phyloP scores from a whole-genome alignment of 2,888 invertebrate genomes.

The Tuta absoluta region DNA sequence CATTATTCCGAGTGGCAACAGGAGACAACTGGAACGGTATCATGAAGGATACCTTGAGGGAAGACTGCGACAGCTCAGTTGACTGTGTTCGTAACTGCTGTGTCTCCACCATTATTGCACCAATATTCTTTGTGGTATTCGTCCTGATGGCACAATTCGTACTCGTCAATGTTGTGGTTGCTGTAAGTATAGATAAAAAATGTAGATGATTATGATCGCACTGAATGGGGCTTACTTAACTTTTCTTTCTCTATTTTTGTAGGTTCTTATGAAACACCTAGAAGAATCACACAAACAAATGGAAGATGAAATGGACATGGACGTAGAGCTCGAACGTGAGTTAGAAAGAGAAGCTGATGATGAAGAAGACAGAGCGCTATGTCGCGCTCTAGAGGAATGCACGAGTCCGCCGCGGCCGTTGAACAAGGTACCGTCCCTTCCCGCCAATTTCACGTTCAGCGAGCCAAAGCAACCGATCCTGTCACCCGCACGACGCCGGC shows the following conservation, averaged over 20 bases:
- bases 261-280: slow-evolving; percentile 98
- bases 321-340: slow-evolving; percentile 95
- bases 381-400: slow-evolving; percentile 84
- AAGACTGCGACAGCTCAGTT: slow-evolving; percentile 94
- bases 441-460: slow-evolving; percentile 92
- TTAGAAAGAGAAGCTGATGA: slow-evolving; percentile 89
- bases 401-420: slow-evolving; percentile 76
- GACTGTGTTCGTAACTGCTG: slow-evolving; percentile 99
- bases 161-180: slow-evolving; percentile 99
- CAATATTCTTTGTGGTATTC: slow-evolving; percentile 99
- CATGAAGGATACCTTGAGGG: slow-evolving; percentile 99
- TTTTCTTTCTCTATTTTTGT: slow-evolving; percentile 4
- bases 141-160: slow-evolving; percentile 99
- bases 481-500: slow-evolving; percentile 75
- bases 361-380: slow-evolving; percentile 86
- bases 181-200: slow-evolving; percentile 83
- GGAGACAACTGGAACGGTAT: slow-evolving; percentile 99
- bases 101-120: slow-evolving; percentile 98
- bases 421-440: slow-evolving; percentile 87
- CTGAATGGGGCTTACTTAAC: neutral
- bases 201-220: neutral
- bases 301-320: slow-evolving; percentile 93
- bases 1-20: slow-evolving; percentile 98
- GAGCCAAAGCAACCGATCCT: slow-evolving; percentile 81
- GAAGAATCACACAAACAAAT: slow-evolving; percentile 98